phyloP scores from a whole-genome alignment of 1,140 invertebrate genomes.

The Belonocnema kinseyi region DNA sequence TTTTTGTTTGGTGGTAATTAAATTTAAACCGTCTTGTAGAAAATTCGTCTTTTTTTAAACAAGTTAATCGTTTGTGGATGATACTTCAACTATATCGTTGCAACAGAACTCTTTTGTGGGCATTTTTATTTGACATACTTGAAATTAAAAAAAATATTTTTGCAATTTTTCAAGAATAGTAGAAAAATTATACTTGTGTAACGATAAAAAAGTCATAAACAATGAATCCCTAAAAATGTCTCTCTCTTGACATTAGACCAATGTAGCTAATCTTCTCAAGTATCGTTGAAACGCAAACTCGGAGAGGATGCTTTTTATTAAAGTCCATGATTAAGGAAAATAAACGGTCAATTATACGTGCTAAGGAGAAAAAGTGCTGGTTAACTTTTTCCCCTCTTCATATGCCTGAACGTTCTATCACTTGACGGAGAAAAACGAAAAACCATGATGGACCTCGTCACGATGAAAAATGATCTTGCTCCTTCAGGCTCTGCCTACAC shows the following conservation, averaged over 20 bases:
- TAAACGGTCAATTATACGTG: constrained; percentile 18
- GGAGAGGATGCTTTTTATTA: constrained; percentile 1
- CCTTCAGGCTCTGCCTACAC: background rate
- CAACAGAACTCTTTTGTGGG: no score
- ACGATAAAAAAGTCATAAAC: no score
- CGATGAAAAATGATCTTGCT: constrained; percentile 19
- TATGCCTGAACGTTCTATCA: background rate
- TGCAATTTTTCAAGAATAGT: no score
- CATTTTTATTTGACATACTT: no score
- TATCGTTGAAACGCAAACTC: background rate
- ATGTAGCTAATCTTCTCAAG: background rate
- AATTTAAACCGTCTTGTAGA: no score
- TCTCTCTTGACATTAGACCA: background rate
- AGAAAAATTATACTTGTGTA: no score
- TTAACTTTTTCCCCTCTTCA: background rate
- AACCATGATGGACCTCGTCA: constrained; percentile 10
- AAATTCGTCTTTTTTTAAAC: no score
- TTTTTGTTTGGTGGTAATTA: no score
- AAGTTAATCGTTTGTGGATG: no score
- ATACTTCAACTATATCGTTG: no score
- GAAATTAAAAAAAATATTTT: no score
- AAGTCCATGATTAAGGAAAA: background rate
- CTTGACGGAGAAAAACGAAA: constrained; percentile 12
- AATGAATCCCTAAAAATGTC: background rate
- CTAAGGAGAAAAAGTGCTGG: background rate